Percentiles rank a stretch among this genome's conserved stretches.
Conservation (phyloP, 2,888 invertebrate genomes). For the Cerastoderma edule region DNA sequence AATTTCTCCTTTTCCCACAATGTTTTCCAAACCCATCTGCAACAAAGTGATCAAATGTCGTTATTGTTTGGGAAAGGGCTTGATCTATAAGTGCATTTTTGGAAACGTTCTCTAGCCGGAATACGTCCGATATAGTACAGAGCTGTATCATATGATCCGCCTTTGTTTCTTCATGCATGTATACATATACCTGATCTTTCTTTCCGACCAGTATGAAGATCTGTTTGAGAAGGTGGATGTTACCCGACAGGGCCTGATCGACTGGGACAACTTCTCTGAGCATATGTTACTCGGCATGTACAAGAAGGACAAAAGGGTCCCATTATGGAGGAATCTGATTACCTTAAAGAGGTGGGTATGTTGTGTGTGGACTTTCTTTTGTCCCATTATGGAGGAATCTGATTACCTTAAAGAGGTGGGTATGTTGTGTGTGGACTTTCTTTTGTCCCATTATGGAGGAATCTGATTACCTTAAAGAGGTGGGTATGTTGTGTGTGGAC, state of each 20-base stretch:
- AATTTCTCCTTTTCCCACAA: background rate
- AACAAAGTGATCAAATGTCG: background rate
- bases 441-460: background rate
- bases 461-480: background rate
- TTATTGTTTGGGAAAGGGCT: background rate
- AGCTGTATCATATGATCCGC: too few species aligned
- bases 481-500: background rate
- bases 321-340: constrained; percentile 2
- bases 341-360: constrained; percentile 3
- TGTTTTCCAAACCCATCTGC: background rate
- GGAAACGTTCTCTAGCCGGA: background rate
- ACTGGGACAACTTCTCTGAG: constrained; percentile 21
- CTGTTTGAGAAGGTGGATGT: constrained; percentile 2
- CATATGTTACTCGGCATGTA: constrained; percentile 16
- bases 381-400: background rate
- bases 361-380: background rate
- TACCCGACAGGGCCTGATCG: constrained; percentile 4
- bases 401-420: background rate
- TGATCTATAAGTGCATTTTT: background rate
- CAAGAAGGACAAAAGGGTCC: constrained; percentile 16
- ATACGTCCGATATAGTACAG: too few species aligned
- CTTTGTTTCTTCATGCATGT: too few species aligned
- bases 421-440: background rate
- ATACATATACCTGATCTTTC: background rate
- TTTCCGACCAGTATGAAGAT: background rate